Percentiles rank a stretch among this genome's conserved stretches.
These are phyloP conservation scores for Pachydiplax longipennis DNA, from an alignment of 2,888 invertebrate genomes.

Conservation along the genomic window DNA sequence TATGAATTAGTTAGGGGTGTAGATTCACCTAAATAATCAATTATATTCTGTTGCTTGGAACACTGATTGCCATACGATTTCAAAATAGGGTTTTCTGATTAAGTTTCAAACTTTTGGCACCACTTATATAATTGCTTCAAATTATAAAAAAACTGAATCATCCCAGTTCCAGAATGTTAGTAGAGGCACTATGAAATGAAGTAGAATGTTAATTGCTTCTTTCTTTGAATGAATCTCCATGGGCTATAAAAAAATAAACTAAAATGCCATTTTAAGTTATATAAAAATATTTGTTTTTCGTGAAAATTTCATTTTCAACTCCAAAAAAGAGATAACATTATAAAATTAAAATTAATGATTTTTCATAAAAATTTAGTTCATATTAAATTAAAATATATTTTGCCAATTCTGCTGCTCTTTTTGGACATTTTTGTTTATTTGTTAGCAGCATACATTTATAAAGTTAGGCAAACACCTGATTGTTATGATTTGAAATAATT, in stretches of 20 bases:
- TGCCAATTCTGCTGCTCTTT: conserved; percentile 12
- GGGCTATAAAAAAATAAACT: conserved; percentile 40
- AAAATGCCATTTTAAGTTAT: conserved; percentile 26
- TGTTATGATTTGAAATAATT: conserved; percentile 19
- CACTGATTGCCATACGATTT: neutral
- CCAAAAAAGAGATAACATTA: neutral
- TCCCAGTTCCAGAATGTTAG: conserved; percentile 1
- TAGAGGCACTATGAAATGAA: neutral
- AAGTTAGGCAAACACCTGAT: conserved; percentile 29
- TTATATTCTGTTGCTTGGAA: neutral
- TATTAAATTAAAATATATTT: neutral
- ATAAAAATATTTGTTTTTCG: neutral
- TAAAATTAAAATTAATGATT: neutral
- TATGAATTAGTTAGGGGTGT: no score
- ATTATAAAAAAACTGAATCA: neutral
- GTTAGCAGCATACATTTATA: conserved; percentile 32
- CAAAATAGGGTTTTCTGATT: neutral
- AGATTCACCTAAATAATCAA: no score
- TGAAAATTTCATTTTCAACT: neutral
- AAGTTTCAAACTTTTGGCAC: neutral
- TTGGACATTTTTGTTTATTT: conserved; percentile 12
- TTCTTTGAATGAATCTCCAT: conserved; percentile 3
- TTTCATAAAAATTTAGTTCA: neutral
- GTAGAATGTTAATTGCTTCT: neutral
- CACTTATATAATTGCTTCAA: neutral